A percentile compares a stretch with the other conserved stretches of the same genome.
These are phyloP conservation scores for Crax fasciolata DNA, from an alignment of 2,797 vertebrate genomes.

Conservation along the genomic window DNA sequence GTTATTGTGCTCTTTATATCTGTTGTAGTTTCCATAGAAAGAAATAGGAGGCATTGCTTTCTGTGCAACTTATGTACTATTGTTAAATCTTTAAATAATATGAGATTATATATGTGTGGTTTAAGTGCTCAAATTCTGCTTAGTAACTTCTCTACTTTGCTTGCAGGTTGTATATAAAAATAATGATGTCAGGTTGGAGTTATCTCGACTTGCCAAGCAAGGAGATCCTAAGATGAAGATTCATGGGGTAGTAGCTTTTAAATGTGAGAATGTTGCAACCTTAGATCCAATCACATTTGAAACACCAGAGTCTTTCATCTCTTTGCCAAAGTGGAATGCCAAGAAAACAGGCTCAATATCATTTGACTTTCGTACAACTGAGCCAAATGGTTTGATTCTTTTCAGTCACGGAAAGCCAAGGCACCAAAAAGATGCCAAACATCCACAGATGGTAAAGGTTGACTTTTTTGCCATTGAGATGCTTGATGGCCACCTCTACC, in stretches of 20 bases:
- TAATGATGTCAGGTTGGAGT: constrained; percentile 95
- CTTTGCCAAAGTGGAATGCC: constrained; percentile 97
- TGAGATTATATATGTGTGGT: neutral
- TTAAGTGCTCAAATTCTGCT: neutral
- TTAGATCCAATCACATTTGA: constrained; percentile 98
- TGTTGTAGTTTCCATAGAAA: neutral
- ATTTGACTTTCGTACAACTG: constrained; percentile 98
- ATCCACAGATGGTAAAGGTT: constrained; percentile 93
- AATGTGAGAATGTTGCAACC: constrained; percentile 98
- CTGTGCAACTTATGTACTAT: neutral
- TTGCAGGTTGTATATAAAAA: constrained; percentile 98
- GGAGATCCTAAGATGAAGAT: constrained; percentile 97
- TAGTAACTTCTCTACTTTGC: constrained; percentile 55
- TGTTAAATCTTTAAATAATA: neutral
- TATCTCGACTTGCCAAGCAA: constrained; percentile 94
- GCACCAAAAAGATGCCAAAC: constrained; percentile 94
- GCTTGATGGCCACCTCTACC: constrained; percentile 96
- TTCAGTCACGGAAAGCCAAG: constrained; percentile 97
- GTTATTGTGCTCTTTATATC: neutral
- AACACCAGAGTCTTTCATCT: constrained; percentile 95
- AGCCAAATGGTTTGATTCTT: constrained; percentile 96
- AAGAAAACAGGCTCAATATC: constrained; percentile 99
- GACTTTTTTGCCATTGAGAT: constrained; percentile 99
- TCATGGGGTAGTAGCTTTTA: constrained; percentile 96
- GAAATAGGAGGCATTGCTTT: neutral